These are phyloP conservation scores for Thaumatotibia leucotreta DNA, from an alignment of 1,140 invertebrate species.

Conservation along the genomic window DNA sequence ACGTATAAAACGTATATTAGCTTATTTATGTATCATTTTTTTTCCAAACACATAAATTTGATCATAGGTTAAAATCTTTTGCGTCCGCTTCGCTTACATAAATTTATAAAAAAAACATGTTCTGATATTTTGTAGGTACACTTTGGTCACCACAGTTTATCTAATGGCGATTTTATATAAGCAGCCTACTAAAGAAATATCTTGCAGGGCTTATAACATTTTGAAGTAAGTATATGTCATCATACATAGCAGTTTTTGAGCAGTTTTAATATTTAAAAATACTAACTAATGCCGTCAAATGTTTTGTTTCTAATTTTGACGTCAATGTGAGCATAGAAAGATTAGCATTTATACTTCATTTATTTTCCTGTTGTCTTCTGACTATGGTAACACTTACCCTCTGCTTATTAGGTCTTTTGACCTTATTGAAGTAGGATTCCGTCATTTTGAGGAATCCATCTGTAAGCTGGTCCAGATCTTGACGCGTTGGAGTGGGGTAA, in stretches of 20 bases:
- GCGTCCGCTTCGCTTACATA: no score
- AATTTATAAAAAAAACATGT: no score
- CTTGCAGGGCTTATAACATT: no score
- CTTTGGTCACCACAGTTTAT: no score
- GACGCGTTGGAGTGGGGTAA: slow-evolving; percentile 83
- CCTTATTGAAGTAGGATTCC: slow-evolving; percentile 93
- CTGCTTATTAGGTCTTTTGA: slow-evolving; percentile 84
- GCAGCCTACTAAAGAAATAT: no score
- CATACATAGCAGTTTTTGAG: not conserved
- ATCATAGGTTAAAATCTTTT: no score
- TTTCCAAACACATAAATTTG: no score
- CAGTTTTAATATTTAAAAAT: not conserved
- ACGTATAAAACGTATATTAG: no score
- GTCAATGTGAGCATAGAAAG: not conserved
- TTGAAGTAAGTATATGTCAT: no score
- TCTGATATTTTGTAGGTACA: no score
- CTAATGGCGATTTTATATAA: no score
- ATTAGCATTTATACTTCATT: not conserved
- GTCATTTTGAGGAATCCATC: slow-evolving; percentile 91
- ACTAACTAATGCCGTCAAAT: not conserved
- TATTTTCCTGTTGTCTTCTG: not conserved
- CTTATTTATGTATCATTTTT: no score
- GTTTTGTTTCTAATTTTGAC: not conserved
- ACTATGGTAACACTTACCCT: slow-evolving; percentile 71
- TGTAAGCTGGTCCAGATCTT: slow-evolving; percentile 79